A percentile compares a stretch with the other conserved stretches of the same genome.
Evolutionary conservation across 2,797 vertebrate species (phyloP).

Genomic region (Tadarida brasiliensis): DNA sequence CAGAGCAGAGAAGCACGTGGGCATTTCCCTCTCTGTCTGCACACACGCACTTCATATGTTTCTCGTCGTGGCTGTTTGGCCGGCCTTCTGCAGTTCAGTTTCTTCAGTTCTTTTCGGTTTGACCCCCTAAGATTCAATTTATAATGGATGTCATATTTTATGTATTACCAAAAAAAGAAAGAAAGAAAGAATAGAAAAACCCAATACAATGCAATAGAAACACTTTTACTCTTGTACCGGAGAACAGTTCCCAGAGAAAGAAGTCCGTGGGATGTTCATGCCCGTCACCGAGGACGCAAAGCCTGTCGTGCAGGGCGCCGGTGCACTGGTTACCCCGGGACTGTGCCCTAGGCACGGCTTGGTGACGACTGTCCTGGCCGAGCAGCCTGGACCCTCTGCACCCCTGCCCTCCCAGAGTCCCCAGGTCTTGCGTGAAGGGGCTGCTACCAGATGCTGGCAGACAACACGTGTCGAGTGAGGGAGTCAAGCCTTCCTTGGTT

Average conservation of each 20-base stretch:
- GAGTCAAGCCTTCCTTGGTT: not conserved
- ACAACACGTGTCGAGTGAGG: not conserved
- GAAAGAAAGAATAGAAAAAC: too few relatives aligned
- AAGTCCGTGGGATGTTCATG: not conserved
- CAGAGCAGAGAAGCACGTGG: not conserved
- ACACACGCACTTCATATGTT: not conserved
- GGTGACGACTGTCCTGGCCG: not conserved
- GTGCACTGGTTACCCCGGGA: not conserved
- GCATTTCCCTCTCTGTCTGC: slow-evolving; percentile 14
- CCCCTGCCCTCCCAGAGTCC: not conserved
- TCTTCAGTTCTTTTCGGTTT: not conserved
- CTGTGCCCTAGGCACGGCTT: not conserved
- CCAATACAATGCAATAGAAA: not conserved
- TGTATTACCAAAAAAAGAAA: not conserved
- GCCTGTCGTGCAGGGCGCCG: rapidly evolving
- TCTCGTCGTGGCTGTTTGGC: not conserved
- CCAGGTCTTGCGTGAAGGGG: not conserved
- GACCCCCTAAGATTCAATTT: not conserved
- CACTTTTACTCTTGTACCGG: not conserved
- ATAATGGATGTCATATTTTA: not conserved
- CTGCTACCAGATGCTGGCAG: not conserved
- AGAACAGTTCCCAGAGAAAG: not conserved
- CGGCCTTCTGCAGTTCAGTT: not conserved
- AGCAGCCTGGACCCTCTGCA: not conserved
- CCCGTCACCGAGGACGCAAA: not conserved